Percentiles rank a stretch among this genome's conserved stretches.
Conservation (phyloP, 2,797 vertebrate species). For the Ctenosaura bakeri region DNA sequence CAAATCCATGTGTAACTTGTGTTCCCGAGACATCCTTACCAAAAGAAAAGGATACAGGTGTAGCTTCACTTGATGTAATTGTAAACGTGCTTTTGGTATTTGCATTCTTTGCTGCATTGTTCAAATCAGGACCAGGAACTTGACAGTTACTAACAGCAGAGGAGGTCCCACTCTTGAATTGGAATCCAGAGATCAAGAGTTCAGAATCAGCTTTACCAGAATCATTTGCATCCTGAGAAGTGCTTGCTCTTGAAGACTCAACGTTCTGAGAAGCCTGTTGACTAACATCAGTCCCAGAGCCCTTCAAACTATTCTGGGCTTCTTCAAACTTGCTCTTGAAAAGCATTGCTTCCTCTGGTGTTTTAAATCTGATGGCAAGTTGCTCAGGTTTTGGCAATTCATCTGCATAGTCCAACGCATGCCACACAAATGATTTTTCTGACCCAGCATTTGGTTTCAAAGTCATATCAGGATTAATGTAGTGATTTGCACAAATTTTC, state of each 20-base stretch:
- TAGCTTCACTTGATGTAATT: constrained; percentile 16
- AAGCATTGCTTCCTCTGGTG: constrained; percentile 90
- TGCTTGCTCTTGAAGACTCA: constrained; percentile 74
- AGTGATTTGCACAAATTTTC: constrained; percentile 99
- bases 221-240: constrained; percentile 69
- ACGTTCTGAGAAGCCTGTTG: constrained; percentile 63
- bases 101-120: constrained; percentile 46
- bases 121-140: constrained; percentile 75
- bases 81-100: constrained; percentile 57
- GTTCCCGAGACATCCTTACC: constrained; percentile 59
- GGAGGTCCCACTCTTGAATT: constrained; percentile 82
- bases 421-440: constrained; percentile 98
- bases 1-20: constrained; percentile 68
- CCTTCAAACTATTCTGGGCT: constrained; percentile 84
- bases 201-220: constrained; percentile 74
- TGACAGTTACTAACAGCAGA: constrained; percentile 84
- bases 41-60: constrained; percentile 62
- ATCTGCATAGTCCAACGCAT: constrained; percentile 96
- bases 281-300: constrained; percentile 67
- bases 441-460: constrained; percentile 92
- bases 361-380: constrained; percentile 97
- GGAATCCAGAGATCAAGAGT: constrained; percentile 83
- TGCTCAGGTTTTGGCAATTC: constrained; percentile 94
- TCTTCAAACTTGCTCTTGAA: constrained; percentile 96
- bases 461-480: constrained; percentile 93